Evolutionary conservation across 2,888 invertebrate genomes (phyloP), one percentile per base, ranked within the genome.

Genomic region (Drosophila pullipes): DNA sequence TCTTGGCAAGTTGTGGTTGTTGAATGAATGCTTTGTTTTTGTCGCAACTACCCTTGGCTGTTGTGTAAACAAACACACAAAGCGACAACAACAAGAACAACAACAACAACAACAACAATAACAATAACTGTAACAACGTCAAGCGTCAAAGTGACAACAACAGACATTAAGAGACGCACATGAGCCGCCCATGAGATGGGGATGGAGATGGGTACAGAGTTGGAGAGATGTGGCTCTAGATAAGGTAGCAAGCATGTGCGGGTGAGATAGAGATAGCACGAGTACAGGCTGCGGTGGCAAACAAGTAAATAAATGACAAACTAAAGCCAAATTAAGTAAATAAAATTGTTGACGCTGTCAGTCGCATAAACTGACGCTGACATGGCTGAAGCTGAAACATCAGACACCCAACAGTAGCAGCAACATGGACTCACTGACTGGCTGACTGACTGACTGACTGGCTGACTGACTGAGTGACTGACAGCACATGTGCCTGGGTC

Each of bases 251-350:
- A 11, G 30, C 18, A 28, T 35, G 54, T 33, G 63, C 22, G 49
- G 44, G 64, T 53, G 60, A 10, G 41, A 54, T 25, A 53, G 41
- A 63, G 61, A 66, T 33, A 57, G 55, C 53, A 30, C 58, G 49
- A 47, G 52, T 35, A 39, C 52, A 57, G 64, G 58, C 70, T 76
- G 85, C 74, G 79, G 82, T 68, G 76, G 80, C 78, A 76, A 84
- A 80, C 78, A 88, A 89, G 88, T 88, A 84, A 89, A 87, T 89
- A 88, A 88, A 85, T 88, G 86, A 88, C 90, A 88, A 88, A 90
- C 89, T 86, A 90, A 88, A 90, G 86, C 85, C 89, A 88, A 88
- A 88, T 88, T 90, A 90, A 89, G 90, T 90, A 88, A 86, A 89
- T 90, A 90, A 90, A 90, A 88, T 88, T 88, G 85, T 89, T 88